Base-by-base conservation (phyloP, 35 echinoderm and acorn worm genomes). In the Amphiura filiformis region DNA sequence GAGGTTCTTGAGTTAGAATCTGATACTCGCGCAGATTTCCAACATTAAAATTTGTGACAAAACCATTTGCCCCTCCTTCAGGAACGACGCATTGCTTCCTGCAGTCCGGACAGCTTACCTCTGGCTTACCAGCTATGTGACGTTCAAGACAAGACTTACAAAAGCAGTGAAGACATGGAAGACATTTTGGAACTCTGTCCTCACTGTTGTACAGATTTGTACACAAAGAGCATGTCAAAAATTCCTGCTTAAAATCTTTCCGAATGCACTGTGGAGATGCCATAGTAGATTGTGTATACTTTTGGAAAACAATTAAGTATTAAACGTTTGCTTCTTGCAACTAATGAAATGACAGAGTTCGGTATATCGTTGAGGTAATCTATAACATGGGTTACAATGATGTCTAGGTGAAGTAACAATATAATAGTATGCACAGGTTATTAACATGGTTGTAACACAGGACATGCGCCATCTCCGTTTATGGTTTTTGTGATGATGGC, bases 11-110 rank as follows among this genome's bases (percentile, higher is more conserved):
- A 85, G 64, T 28, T 34, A 85, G 34, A 28, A 38, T 40, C n/a
- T 85, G 70, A 78, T 85, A 91, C 76, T 91, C 89, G 26, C 33
- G 15, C 0, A 91, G 82, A 56, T 85, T 85, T 15, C 85, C 82
- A 0, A 80, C 34, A 61, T 91, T 83, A 37, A 85, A 91, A 44
- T 91, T 83, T 32, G 82, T 83, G 20, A 39, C 35, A 36, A 91
- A 57, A 26, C 56, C 38, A 1, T 47, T 37, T 32, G 34, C 34
- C n/a, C 82, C 75, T 23, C 32, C 80, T 30, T 65, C 35, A 7
- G 89, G 89, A 0, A 91, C 82, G 20, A 17, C 13, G 32, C 47
- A 65, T 3, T 56, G 15, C 36, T 79, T 75, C 31, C 76, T 76
- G 44, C 89, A 91, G 23, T 30, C n/a, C 35, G 89, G 89, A 61